Conservation (phyloP, 2,113 vertebrate species). For the Channa maculata region DNA sequence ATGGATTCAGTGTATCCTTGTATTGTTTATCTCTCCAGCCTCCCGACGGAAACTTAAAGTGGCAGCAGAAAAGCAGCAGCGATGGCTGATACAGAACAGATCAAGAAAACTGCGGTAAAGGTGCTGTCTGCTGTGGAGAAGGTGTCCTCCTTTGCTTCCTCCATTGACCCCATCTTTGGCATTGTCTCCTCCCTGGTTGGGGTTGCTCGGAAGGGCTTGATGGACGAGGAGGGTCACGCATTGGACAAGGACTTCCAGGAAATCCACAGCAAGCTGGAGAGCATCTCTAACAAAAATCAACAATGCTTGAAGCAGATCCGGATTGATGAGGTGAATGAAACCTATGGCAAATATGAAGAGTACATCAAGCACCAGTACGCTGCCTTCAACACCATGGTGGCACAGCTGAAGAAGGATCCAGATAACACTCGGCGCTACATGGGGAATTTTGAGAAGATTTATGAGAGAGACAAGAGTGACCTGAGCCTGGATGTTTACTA, state of each 20-base stretch:
- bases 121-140: constrained; percentile 83
- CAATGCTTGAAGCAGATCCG: constrained; percentile 79
- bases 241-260: constrained; percentile 79
- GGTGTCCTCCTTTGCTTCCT: constrained; percentile 82
- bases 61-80: constrained; percentile 37
- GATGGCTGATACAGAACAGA: constrained; percentile 75
- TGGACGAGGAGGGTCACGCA: constrained; percentile 64
- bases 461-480: constrained; percentile 77
- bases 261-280: constrained; percentile 76
- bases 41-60: constrained; percentile 9
- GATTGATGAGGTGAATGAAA: constrained; percentile 82
- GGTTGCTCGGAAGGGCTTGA: constrained; percentile 79
- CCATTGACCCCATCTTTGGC: constrained; percentile 84
- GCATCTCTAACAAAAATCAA: constrained; percentile 81
- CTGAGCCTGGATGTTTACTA: constrained; percentile 81
- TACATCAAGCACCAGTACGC: constrained; percentile 85
- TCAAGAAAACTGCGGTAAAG: constrained; percentile 75
- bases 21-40: constrained; percentile 16
- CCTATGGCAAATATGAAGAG: constrained; percentile 81
- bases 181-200: constrained; percentile 83
- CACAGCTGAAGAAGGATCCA: constrained; percentile 72
- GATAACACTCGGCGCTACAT: constrained; percentile 58
- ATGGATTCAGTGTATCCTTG: background rate
- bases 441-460: constrained; percentile 73
- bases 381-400: constrained; percentile 80